phyloP scores from a whole-genome alignment of 2,797 vertebrate genomes.

The Peromyscus nudipes region DNA sequence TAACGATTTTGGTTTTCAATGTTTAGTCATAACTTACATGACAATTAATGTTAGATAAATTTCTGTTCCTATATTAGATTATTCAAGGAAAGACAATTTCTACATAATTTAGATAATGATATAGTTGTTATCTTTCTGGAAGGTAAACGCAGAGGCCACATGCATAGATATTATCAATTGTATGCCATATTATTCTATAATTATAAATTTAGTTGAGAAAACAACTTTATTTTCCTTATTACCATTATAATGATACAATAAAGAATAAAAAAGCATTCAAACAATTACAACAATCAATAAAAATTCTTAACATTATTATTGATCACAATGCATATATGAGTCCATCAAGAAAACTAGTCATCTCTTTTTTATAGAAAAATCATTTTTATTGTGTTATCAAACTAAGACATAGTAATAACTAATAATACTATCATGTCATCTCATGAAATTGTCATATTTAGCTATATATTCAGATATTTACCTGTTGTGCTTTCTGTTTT shows the following conservation, averaged over 20 bases:
- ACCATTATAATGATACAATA: not conserved
- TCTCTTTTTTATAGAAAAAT: slow-evolving; percentile 17
- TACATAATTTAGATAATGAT: not conserved
- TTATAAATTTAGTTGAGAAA: not conserved
- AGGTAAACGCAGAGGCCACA: not conserved
- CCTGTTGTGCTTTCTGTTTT: not conserved
- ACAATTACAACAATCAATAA: not conserved
- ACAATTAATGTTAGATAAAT: slow-evolving; percentile 74
- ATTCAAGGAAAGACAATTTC: slow-evolving; percentile 20
- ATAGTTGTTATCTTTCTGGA: not conserved
- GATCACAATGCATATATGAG: not conserved
- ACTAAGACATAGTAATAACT: not conserved
- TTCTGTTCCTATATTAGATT: slow-evolving; percentile 64
- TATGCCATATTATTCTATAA: not conserved
- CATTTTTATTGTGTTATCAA: not conserved
- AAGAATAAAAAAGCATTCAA: not conserved
- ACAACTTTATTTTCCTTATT: slow-evolving; percentile 10
- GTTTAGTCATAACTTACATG: slow-evolving; percentile 77
- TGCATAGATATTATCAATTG: not conserved
- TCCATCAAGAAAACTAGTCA: not conserved
- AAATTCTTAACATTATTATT: slow-evolving; percentile 4
- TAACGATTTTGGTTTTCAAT: slow-evolving; percentile 72
- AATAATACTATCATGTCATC: not conserved
- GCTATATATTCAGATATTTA: not conserved
- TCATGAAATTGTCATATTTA: not conserved